phyloP scores from a whole-genome alignment of 2,797 vertebrate species.

The Liparis tanakae region DNA sequence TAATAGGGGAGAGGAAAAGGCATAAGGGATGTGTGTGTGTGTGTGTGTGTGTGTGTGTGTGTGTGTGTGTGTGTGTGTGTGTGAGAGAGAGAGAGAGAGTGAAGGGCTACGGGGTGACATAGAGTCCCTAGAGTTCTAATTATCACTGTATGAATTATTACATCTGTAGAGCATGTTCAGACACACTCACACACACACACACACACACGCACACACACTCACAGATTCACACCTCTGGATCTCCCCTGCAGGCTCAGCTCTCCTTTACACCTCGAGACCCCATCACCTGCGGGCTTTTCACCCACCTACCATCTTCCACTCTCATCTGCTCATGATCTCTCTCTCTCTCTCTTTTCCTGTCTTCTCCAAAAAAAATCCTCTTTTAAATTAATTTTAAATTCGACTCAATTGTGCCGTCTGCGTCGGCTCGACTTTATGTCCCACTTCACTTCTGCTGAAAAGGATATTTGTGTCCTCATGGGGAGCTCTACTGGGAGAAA shows the following conservation, averaged over 20 bases:
- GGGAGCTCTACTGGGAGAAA: background rate
- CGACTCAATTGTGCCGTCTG: constrained; percentile 12
- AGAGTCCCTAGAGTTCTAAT: constrained; percentile 76
- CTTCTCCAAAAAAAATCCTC: constrained; percentile 34
- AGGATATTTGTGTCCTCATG: background rate
- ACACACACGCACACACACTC: constrained; percentile 36
- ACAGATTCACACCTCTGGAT: constrained; percentile 56
- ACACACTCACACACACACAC: constrained; percentile 50
- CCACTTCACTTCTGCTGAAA: background rate
- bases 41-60: background rate
- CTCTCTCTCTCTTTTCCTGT: constrained; percentile 23
- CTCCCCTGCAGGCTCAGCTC: constrained; percentile 62
- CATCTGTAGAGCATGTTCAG: constrained; percentile 65
- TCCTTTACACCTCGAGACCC: constrained; percentile 62
- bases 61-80: background rate
- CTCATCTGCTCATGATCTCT: constrained; percentile 22
- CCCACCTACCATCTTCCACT: constrained; percentile 46
- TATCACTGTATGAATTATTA: constrained; percentile 83
- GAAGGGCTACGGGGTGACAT: constrained; percentile 64
- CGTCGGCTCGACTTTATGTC: background rate
- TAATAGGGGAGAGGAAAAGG: constrained; percentile 25
- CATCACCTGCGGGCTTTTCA: constrained; percentile 64
- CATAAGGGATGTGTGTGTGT: background rate
- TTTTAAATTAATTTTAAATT: constrained; percentile 37
- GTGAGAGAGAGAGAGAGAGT: constrained; percentile 22